Evolutionary conservation across 2,888 invertebrate genomes (phyloP), one percentile per base, ranked within the genome.

Genomic region (Oegoconia quadripuncta): DNA sequence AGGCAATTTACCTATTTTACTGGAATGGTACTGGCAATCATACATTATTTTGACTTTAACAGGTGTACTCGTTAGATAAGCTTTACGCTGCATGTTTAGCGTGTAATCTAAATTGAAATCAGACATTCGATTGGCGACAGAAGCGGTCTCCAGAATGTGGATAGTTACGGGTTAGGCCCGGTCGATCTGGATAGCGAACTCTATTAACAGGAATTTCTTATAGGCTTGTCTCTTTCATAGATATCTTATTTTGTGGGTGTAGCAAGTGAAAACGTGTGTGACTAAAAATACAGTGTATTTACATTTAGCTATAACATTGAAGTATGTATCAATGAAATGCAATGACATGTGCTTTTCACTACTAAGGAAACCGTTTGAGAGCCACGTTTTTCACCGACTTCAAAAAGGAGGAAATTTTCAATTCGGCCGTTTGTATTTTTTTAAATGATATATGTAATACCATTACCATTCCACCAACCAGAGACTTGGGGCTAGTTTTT

Each of bases 41-140:
- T 84, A 81, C 80, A 82, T 82, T 81, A 80, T 81, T 76, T 74
- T 66, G 75, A 80, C 69, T 78, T 74, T 74, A 78, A 82, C 83
- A 84, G 83, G 86, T 87, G 82, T 83, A 81, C 75, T 75, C 63
- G 75, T 75, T 74, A 81, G 83, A 86, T 86, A 86, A 81, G 81
- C 71, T 69, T 78, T 72, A 66, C 78, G 71, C 69, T 74, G 77
- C 80, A 82, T 82, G 79, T 83, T 82, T 74, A 78, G 74, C 63
- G 56, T 59, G 59, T 83, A 79, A 86, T 86, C 86, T 86, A 70
- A 87, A 87, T 86, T 86, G 86, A 83, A 86, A 87, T 87, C 86
- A 70, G 80, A 72, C 81, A 65, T 83, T 82, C 79, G 79, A 83
- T 84, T 77, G 80, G 83, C 77, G 83, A 84, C 86, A 78, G 74